Percentiles rank a stretch among this genome's conserved stretches.
Evolutionary conservation across 2,797 vertebrate genomes (phyloP).

Genomic region (Amazona ochrocephala): DNA sequence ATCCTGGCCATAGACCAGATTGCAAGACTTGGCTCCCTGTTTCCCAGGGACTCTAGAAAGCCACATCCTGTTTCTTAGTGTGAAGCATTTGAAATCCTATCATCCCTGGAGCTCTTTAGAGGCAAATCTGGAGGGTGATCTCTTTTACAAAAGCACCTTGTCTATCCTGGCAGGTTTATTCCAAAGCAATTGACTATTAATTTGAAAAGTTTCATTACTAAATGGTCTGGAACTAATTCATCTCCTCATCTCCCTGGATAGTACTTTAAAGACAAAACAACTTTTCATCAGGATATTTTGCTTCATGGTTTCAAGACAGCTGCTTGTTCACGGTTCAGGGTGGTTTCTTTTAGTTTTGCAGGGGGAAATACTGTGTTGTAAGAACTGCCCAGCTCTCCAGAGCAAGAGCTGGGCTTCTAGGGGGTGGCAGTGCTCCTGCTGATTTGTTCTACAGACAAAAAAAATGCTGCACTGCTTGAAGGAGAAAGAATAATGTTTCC

Average conservation of each 20-base stretch:
- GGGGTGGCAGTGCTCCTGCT: neutral
- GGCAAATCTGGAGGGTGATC: neutral
- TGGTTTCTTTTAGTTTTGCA: neutral
- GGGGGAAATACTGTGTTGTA: neutral
- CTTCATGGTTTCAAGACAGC: neutral
- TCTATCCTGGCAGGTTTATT: neutral
- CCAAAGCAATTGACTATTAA: neutral
- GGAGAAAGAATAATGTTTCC: neutral
- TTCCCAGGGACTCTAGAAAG: neutral
- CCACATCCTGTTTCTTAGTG: neutral
- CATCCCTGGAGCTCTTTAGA: neutral
- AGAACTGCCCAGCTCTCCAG: neutral
- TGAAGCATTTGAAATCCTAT: neutral
- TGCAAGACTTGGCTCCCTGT: neutral
- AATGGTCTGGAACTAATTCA: neutral
- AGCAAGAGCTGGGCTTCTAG: neutral
- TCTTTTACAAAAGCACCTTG: neutral
- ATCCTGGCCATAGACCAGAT: neutral
- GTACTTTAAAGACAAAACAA: neutral
- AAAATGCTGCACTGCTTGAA: neutral
- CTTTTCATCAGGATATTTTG: neutral
- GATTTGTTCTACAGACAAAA: neutral
- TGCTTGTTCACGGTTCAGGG: neutral
- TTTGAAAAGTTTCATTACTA: neutral
- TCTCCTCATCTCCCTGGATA: neutral